Evolutionary conservation across 2,888 invertebrate species (phyloP).

Genomic region (Meiosimyza decipiens): DNA sequence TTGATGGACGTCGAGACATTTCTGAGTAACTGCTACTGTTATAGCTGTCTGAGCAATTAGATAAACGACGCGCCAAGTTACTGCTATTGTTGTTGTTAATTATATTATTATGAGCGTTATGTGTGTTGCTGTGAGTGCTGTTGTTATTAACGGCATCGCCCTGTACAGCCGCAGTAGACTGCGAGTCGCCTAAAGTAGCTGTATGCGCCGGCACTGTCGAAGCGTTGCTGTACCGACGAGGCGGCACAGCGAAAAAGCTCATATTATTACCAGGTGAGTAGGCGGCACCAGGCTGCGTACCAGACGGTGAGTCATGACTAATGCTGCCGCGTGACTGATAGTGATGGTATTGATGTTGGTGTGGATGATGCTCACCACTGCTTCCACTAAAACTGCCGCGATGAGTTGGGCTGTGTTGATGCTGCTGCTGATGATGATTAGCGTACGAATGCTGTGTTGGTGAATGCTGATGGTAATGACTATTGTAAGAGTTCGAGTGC

Average conservation of each 20-base stretch:
- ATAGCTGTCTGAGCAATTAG: constrained; percentile 65
- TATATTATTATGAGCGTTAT: constrained; percentile 35
- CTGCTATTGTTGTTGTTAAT: constrained; percentile 39
- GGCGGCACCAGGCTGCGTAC: constrained; percentile 24
- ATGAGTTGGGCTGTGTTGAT: constrained; percentile 43
- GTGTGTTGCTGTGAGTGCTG: constrained; percentile 28
- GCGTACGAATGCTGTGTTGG: too few relatives aligned
- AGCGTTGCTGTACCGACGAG: constrained; percentile 76
- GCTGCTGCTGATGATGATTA: constrained; percentile 46
- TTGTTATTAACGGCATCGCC: constrained; percentile 19
- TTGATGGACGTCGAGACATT: constrained; percentile 63
- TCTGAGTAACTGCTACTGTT: constrained; percentile 57
- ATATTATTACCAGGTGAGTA: constrained; percentile 45
- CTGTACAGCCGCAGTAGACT: constrained; percentile 36
- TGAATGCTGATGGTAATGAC: constrained; percentile 44
- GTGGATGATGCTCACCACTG: constrained; percentile 41
- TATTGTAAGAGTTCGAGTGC: constrained; percentile 33
- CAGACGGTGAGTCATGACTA: constrained; percentile 42
- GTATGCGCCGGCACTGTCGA: constrained; percentile 67
- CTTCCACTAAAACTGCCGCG: constrained; percentile 49
- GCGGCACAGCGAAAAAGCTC: constrained; percentile 60
- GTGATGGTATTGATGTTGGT: constrained; percentile 46
- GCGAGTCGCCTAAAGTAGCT: constrained; percentile 47
- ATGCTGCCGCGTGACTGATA: constrained; percentile 59
- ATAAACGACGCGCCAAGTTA: constrained; percentile 59